These are phyloP conservation scores for Myotis planiceps DNA, from an alignment of 2,797 vertebrate species.

Conservation along the genomic window DNA sequence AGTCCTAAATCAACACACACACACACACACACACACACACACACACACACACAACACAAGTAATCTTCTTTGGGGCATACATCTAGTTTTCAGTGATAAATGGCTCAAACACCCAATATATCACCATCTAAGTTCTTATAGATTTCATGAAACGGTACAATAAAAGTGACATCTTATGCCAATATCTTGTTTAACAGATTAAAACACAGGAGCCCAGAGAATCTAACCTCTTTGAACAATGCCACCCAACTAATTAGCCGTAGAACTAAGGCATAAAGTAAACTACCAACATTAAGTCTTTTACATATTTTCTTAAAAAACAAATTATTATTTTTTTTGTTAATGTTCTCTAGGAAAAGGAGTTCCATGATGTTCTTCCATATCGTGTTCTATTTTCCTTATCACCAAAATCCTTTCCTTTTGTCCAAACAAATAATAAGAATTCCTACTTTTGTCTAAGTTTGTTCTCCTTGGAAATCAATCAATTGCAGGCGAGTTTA, in stretches of 20 bases:
- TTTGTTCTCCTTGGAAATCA: background rate
- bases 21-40: background rate
- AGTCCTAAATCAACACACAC: background rate
- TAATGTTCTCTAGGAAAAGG: background rate
- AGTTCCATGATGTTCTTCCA: background rate
- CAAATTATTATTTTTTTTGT: background rate
- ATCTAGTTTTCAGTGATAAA: background rate
- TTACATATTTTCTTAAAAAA: background rate
- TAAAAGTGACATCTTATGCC: background rate
- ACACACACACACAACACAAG: background rate
- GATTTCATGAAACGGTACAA: background rate
- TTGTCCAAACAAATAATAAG: background rate
- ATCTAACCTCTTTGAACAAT: background rate
- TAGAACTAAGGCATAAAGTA: background rate
- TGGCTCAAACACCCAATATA: background rate
- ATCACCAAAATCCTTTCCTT: background rate
- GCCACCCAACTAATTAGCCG: background rate
- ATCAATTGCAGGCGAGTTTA: background rate
- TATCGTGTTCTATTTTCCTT: background rate
- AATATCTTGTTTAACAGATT: background rate
- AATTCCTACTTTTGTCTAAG: background rate
- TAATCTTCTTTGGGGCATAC: background rate
- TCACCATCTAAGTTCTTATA: background rate
- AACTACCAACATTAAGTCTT: background rate
- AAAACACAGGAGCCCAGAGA: background rate